Conservation (phyloP, 2,797 vertebrate species). For the Gymnodraco acuticeps region DNA sequence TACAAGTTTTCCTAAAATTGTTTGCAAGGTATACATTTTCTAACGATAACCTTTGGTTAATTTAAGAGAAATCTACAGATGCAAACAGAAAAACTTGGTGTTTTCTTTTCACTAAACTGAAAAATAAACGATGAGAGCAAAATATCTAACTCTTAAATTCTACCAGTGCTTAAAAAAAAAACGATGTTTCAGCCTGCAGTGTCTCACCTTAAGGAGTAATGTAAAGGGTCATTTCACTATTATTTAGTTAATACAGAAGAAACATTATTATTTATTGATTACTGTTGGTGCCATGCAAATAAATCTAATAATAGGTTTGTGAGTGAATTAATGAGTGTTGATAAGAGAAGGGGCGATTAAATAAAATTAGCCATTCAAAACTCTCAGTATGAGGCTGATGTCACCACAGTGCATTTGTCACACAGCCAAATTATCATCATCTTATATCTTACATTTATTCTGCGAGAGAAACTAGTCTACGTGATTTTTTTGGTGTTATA, state of each 20-base stretch:
- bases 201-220: too few species aligned
- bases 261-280: conserved; percentile 14
- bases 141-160: too few species aligned
- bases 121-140: too few species aligned
- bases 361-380: conserved; percentile 40
- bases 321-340: neutral
- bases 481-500: conserved; percentile 51
- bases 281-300: neutral
- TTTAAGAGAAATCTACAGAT: too few species aligned
- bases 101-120: too few species aligned
- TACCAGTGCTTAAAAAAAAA: too few species aligned
- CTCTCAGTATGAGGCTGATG: conserved; percentile 20
- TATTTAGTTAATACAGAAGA: neutral
- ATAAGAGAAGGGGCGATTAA: conserved; percentile 6
- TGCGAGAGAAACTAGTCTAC: conserved; percentile 32
- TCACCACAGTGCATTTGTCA: conserved; percentile 28
- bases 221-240: neutral
- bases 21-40: too few species aligned
- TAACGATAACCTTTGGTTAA: too few species aligned
- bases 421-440: conserved; percentile 47
- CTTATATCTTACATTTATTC: conserved; percentile 44
- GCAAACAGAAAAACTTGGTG: too few species aligned
- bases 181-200: too few species aligned
- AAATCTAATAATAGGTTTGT: neutral
- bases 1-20: too few species aligned